Conservation (phyloP, 2,113 vertebrate genomes). For the Aphelocoma coerulescens region DNA sequence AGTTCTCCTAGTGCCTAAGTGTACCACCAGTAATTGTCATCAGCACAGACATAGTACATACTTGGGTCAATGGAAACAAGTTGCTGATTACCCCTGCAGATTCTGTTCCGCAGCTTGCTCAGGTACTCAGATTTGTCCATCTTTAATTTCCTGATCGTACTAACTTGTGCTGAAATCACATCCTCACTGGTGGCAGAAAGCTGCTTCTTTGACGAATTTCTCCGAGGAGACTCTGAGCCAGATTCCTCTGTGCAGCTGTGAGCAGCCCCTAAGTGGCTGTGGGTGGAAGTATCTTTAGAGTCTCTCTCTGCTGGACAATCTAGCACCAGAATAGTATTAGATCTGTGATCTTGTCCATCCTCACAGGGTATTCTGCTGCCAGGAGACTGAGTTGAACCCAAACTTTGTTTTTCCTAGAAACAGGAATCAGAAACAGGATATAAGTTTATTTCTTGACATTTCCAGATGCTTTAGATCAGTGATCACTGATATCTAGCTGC, state of each 20-base stretch:
- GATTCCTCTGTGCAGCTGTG: background rate
- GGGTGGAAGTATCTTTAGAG: background rate
- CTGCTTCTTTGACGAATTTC: background rate
- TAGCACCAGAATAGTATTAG: background rate
- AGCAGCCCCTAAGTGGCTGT: background rate
- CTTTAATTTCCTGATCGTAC: background rate
- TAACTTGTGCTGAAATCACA: background rate
- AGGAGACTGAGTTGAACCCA: background rate
- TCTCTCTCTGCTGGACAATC: slow-evolving; percentile 17
- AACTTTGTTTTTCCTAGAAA: slow-evolving; percentile 60
- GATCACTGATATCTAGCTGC: background rate
- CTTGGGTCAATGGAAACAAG: slow-evolving; percentile 72
- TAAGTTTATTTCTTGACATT: background rate
- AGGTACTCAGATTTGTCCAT: background rate
- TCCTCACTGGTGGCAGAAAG: background rate
- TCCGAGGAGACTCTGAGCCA: background rate
- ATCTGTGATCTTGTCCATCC: background rate
- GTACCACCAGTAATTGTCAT: background rate
- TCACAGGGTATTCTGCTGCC: background rate
- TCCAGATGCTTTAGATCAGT: background rate
- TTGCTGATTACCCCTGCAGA: slow-evolving; percentile 49
- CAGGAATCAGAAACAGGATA: background rate
- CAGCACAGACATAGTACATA: slow-evolving; percentile 56
- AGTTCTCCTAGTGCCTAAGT: background rate
- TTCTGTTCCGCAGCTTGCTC: slow-evolving; percentile 26